Evolutionary conservation across 2,113 vertebrate genomes (phyloP).

Genomic region (Felis catus): DNA sequence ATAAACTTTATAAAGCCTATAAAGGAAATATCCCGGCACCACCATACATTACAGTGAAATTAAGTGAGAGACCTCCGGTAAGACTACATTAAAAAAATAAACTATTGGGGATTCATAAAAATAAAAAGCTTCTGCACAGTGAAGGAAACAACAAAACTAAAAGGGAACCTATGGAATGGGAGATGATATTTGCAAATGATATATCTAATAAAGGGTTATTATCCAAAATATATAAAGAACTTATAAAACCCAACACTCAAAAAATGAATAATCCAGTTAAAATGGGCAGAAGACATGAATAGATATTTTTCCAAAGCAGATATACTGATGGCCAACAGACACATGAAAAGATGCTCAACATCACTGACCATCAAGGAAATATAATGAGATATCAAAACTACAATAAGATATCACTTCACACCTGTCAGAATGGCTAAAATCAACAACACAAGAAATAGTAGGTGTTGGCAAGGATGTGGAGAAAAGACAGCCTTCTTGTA

Average conservation of each 20-base stretch:
- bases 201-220: background rate
- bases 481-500: background rate
- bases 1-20: too few relatives aligned
- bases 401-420: background rate
- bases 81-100: background rate
- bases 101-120: background rate
- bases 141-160: background rate
- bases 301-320: background rate
- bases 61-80: background rate
- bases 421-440: background rate
- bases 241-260: background rate
- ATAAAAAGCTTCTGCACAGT: background rate
- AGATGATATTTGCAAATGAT: background rate
- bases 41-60: background rate
- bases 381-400: background rate
- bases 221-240: background rate
- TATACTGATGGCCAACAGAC: background rate
- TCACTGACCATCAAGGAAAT: background rate
- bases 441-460: background rate
- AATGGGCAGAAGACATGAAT: background rate
- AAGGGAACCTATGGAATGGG: background rate
- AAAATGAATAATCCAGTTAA: background rate
- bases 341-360: background rate
- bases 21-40: background rate
- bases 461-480: background rate